phyloP scores from a whole-genome alignment of 2,888 invertebrate genomes.

The Coenonympha arcania region DNA sequence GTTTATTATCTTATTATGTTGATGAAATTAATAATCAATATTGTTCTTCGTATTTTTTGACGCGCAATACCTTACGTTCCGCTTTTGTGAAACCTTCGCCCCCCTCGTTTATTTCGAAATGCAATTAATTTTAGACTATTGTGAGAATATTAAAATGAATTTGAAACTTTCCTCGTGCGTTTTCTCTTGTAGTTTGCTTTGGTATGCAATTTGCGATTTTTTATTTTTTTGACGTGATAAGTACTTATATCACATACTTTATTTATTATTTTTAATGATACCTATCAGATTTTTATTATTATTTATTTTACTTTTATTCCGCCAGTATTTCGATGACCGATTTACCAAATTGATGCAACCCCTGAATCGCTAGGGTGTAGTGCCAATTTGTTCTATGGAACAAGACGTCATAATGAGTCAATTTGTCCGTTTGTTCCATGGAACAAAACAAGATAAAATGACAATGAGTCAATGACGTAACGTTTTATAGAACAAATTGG shows the following conservation, averaged over 20 bases:
- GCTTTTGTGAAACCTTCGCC: constrained; percentile 44
- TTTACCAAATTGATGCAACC: too few relatives aligned
- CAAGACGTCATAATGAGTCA: too few relatives aligned
- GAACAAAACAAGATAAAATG: too few relatives aligned
- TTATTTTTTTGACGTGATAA: constrained; percentile 12
- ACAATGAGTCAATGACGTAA: too few relatives aligned
- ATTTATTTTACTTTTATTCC: too few relatives aligned
- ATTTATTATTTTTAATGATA: too few relatives aligned
- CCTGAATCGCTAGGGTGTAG: too few relatives aligned
- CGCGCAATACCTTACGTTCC: constrained; percentile 26
- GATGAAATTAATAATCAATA: constrained; percentile 23
- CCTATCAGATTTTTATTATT: too few relatives aligned
- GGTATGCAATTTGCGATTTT: constrained; percentile 35
- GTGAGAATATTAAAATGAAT: constrained; percentile 72
- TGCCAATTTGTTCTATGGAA: too few relatives aligned
- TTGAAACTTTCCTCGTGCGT: constrained; percentile 61
- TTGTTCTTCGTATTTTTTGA: constrained; percentile 23
- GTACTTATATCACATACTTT: background rate
- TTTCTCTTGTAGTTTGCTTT: constrained; percentile 54
- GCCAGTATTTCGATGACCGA: too few relatives aligned
- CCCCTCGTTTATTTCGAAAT: constrained; percentile 50
- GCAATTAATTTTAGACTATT: constrained; percentile 65
- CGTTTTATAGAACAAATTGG: too few relatives aligned
- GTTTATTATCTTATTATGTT: constrained; percentile 15
- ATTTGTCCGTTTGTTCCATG: too few relatives aligned